Conservation (phyloP, 2,888 invertebrate species). For the Polydesmus complanatus region DNA sequence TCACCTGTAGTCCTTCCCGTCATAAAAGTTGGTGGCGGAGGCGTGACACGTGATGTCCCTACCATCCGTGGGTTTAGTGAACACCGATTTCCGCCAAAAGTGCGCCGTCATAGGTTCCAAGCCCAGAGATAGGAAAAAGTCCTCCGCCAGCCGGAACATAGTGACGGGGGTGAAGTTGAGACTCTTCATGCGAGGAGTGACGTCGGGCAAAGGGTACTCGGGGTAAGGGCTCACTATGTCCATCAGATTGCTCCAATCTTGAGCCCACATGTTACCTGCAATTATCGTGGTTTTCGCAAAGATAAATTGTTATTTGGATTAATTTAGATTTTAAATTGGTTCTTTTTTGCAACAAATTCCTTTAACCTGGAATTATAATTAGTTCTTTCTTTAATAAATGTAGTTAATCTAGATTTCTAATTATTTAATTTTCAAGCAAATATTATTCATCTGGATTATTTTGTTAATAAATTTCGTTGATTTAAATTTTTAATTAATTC, state of each 20-base stretch:
- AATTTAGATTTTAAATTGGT: too few relatives aligned
- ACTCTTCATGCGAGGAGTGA: constrained; percentile 13
- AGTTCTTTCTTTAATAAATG: too few relatives aligned
- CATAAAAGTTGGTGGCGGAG: constrained; percentile 29
- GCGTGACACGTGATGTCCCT: constrained; percentile 29
- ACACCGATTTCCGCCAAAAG: constrained; percentile 20
- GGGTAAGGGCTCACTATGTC: constrained; percentile 26
- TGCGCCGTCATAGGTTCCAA: constrained; percentile 19
- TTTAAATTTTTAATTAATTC: too few relatives aligned
- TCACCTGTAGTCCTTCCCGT: constrained; percentile 49
- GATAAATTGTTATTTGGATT: too few relatives aligned
- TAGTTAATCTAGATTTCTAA: too few relatives aligned
- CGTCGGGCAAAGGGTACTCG: constrained; percentile 11
- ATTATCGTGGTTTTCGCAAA: too few relatives aligned
- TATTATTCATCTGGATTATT: too few relatives aligned
- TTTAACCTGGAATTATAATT: too few relatives aligned
- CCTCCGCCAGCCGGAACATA: constrained; percentile 24
- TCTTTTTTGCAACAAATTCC: too few relatives aligned
- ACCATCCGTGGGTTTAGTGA: constrained; percentile 20
- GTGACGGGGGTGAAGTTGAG: constrained; percentile 18
- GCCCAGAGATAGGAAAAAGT: constrained; percentile 28
- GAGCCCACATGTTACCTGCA: constrained; percentile 35
- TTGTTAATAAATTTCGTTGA: too few relatives aligned
- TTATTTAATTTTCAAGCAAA: too few relatives aligned
- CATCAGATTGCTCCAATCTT: constrained; percentile 31